Evolutionary conservation across 2,797 vertebrate species (phyloP), one percentile per base, ranked within the genome.

Genomic region (Xerus rutilus): DNA sequence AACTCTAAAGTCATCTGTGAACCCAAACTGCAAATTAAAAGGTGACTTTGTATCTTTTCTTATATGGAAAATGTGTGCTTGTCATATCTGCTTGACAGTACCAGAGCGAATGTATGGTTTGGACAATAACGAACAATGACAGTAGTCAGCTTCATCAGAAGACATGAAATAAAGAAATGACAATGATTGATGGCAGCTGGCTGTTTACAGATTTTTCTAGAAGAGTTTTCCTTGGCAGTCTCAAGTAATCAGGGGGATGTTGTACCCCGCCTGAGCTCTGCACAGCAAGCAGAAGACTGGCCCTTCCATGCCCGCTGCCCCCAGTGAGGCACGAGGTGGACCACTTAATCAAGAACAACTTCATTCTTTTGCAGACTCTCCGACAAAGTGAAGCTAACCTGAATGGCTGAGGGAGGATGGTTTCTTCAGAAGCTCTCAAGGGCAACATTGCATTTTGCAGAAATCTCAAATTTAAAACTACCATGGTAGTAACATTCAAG

Each of bases 111-210:
- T 99, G 99, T 98, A 98, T 98, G 98, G 98, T 98, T 98, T 99
- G 99, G 99, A 99, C 99, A 99, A 98, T 99, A 99, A 99, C 99
- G 98, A 99, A 98, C 99, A 99, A 98, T 99, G 99, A 99, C 99
- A 99, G 98, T 99, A 99, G 99, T 99, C 99, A 99, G 99, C 99
- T 99, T 99, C 98, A 98, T 99, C 99, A 99, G 98, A 98, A 98
- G 99, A 98, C 99, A 99, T 98, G 98, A 99, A 99, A 99, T 99
- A 99, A 98, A 98, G 98, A 98, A 99, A 99, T 99, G 99, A 99
- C 99, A 99, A 99, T 99, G 99, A 99, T 99, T 99, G 99, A 99
- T 99, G 99, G 99, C 99, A 99, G 99, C 99, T 99, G 99, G 99
- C 99, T 99, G 99, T 99, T 99, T 99, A 99, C 98, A 99, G 99